A percentile compares a stretch with the other conserved stretches of the same genome.
Conservation (phyloP, 2,113 vertebrate genomes). For the Anas platyrhynchos region DNA sequence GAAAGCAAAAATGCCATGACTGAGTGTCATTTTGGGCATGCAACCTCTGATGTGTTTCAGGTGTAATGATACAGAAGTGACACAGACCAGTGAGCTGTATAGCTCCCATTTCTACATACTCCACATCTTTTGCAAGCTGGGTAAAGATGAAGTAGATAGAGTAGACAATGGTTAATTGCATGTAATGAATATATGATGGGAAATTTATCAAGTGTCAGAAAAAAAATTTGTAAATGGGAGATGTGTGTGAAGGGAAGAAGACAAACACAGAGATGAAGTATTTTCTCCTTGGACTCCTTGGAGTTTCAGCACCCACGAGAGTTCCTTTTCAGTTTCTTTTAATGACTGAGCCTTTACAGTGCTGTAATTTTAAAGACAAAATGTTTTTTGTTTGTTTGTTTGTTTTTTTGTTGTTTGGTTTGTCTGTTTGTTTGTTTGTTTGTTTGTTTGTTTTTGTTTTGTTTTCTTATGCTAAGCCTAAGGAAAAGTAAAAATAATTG, state of each 20-base stretch:
- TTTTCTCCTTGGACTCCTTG: neutral
- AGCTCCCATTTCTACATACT: neutral
- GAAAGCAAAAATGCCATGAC: neutral
- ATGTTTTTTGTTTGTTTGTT: neutral
- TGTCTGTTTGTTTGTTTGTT: no score
- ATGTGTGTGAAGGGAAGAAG: neutral
- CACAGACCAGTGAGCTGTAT: neutral
- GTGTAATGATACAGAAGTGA: neutral
- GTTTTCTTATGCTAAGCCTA: neutral
- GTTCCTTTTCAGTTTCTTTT: neutral
- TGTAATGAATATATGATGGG: neutral
- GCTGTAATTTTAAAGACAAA: neutral
- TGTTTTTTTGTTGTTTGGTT: neutral
- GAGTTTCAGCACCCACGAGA: neutral
- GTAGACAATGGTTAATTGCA: neutral
- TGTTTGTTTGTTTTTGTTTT: no score
- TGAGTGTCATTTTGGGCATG: neutral
- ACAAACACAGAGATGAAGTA: neutral
- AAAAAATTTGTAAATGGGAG: neutral
- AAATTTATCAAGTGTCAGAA: neutral
- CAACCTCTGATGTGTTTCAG: neutral
- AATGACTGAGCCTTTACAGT: neutral
- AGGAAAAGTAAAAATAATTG: neutral
- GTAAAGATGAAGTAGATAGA: neutral
- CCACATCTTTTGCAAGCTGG: neutral